Evolutionary conservation across 2,797 vertebrate genomes (phyloP).

Genomic region (Euphonia xanthogaster): DNA sequence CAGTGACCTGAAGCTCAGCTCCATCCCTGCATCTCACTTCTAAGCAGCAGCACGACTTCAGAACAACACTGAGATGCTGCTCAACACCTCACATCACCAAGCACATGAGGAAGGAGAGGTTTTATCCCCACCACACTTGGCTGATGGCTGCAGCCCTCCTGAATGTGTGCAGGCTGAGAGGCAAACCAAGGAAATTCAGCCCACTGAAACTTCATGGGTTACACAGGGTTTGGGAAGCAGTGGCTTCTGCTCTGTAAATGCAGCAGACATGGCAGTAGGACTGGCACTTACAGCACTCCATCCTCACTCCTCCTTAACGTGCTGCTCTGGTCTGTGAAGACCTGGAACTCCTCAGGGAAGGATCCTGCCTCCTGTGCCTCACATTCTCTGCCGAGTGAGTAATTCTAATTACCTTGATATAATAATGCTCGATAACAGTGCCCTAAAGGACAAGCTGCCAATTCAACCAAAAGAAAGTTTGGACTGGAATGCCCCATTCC

Average conservation of each 20-base stretch:
- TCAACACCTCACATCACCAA: neutral
- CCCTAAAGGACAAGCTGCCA: slow-evolving; percentile 8
- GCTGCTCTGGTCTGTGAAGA: neutral
- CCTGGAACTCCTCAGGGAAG: neutral
- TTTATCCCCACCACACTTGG: neutral
- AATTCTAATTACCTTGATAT: neutral
- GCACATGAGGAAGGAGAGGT: neutral
- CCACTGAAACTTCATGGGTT: neutral
- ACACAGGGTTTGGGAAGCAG: neutral
- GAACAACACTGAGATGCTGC: neutral
- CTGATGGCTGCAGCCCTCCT: neutral
- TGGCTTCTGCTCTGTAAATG: neutral
- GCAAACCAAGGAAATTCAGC: neutral
- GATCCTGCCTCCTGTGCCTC: neutral
- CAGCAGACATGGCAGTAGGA: neutral
- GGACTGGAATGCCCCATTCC: neutral
- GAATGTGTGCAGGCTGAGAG: neutral
- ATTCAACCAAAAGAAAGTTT: neutral
- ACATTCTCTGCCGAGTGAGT: neutral
- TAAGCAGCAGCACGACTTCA: neutral
- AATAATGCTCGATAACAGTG: neutral
- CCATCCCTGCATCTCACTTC: neutral
- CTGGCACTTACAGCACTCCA: neutral
- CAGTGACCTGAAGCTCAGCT: neutral
- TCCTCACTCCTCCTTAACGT: neutral